A percentile compares a stretch with the other conserved stretches of the same genome.
Evolutionary conservation across 1,140 invertebrate genomes (phyloP).

Genomic region (Reticulitermes speratus): DNA sequence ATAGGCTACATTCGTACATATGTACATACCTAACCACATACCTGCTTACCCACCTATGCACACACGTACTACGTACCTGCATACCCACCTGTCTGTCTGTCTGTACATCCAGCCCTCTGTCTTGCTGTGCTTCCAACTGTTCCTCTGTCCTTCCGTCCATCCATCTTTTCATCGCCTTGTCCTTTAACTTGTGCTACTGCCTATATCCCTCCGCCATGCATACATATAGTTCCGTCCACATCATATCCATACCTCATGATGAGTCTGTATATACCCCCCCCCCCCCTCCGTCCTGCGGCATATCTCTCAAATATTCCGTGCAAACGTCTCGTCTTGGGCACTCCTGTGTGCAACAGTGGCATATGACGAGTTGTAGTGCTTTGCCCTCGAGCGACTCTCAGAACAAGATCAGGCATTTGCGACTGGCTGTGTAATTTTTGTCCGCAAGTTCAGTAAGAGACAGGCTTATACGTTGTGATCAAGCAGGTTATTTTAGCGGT

Average conservation of each 20-base stretch:
- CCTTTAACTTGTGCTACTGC: neutral
- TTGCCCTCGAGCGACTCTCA: neutral
- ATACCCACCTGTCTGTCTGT: no score
- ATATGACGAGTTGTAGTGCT: neutral
- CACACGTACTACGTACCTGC: no score
- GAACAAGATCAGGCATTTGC: no score
- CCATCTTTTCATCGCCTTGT: neutral
- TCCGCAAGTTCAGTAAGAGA: no score
- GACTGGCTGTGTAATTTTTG: no score
- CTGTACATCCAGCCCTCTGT: no score
- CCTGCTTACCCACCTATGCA: no score
- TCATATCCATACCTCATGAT: constrained; percentile 8
- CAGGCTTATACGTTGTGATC: no score
- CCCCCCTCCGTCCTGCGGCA: neutral
- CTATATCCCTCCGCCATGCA: neutral
- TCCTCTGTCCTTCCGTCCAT: neutral
- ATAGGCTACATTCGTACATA: no score
- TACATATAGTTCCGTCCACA: neutral
- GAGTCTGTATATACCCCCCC: neutral
- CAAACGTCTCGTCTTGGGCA: neutral
- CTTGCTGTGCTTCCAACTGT: neutral
- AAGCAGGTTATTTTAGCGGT: no score
- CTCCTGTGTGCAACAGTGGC: neutral
- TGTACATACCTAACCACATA: no score
- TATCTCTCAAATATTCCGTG: constrained; percentile 12